phyloP scores from a whole-genome alignment of 2,888 invertebrate genomes.

The Lissocephala sabroskyi region DNA sequence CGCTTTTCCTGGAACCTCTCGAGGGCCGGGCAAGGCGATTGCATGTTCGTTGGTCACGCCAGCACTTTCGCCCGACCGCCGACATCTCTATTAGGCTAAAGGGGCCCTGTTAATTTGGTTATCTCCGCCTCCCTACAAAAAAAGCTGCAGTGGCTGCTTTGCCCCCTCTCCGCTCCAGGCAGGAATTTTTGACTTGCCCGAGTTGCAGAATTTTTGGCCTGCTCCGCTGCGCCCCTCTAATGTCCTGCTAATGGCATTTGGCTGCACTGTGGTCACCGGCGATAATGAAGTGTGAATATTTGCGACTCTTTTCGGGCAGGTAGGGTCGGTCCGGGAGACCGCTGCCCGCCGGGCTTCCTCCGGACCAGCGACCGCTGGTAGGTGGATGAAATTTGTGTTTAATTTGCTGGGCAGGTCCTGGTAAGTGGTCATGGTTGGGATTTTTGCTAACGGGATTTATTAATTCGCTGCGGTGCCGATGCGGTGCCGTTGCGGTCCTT shows the following conservation, averaged over 20 bases:
- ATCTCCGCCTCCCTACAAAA: too few relatives aligned
- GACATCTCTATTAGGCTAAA: constrained; percentile 38
- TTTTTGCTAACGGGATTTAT: constrained; percentile 9
- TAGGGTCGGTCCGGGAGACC: background rate
- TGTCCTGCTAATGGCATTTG: constrained; percentile 49
- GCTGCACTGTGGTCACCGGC: constrained; percentile 44
- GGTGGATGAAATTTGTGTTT: constrained; percentile 20
- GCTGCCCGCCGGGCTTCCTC: background rate
- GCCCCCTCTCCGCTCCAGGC: background rate
- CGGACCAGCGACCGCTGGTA: background rate
- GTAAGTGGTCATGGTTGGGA: background rate
- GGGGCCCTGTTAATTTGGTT: background rate
- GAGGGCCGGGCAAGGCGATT: too few relatives aligned
- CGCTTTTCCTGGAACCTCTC: constrained; percentile 31
- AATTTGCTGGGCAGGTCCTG: constrained; percentile 12
- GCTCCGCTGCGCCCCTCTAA: constrained; percentile 38
- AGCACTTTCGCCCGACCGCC: constrained; percentile 33
- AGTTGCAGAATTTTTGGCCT: constrained; percentile 8
- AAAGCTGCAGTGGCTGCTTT: too few relatives aligned
- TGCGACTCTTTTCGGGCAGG: constrained; percentile 20
- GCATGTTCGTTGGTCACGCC: constrained; percentile 32
- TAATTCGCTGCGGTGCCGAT: constrained; percentile 48
- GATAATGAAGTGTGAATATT: constrained; percentile 64
- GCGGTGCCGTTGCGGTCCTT: constrained; percentile 13
- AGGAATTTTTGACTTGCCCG: background rate